Evolutionary conservation across 1,140 invertebrate species (phyloP).

Genomic region (Dermatophagoides farinae): DNA sequence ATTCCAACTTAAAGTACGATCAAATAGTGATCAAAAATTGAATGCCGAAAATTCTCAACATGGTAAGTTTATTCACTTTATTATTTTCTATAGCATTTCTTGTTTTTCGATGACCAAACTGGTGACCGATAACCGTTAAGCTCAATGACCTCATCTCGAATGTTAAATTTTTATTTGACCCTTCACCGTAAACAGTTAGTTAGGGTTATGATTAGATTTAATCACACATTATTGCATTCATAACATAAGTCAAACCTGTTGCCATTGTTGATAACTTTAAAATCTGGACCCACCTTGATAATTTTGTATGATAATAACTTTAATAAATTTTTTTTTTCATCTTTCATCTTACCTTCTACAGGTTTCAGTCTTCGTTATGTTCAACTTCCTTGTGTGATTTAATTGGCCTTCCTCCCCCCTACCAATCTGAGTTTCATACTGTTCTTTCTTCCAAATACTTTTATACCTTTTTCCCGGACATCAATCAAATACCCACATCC

Average conservation of each 20-base stretch:
- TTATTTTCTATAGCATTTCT: neutral
- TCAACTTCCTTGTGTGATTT: constrained; percentile 22
- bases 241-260: too few relatives aligned
- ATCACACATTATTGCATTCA: too few relatives aligned
- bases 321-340: neutral
- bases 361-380: constrained; percentile 21
- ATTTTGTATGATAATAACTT: too few relatives aligned
- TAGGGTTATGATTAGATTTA: neutral
- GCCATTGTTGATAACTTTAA: neutral
- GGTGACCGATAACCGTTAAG: too few relatives aligned
- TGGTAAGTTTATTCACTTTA: constrained; percentile 6
- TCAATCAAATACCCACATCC: too few relatives aligned
- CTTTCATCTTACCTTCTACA: neutral
- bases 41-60: constrained; percentile 20
- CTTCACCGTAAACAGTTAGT: neutral
- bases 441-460: too few relatives aligned
- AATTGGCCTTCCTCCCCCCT: neutral
- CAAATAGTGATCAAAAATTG: constrained; percentile 19
- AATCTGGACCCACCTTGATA: neutral
- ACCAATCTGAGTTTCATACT: neutral
- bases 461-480: too few relatives aligned
- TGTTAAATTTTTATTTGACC: neutral
- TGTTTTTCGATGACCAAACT: neutral
- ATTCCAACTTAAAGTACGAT: constrained; percentile 21
- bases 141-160: too few relatives aligned